Conservation (phyloP, 2,113 vertebrate genomes). For the Pseudonaja textilis region DNA sequence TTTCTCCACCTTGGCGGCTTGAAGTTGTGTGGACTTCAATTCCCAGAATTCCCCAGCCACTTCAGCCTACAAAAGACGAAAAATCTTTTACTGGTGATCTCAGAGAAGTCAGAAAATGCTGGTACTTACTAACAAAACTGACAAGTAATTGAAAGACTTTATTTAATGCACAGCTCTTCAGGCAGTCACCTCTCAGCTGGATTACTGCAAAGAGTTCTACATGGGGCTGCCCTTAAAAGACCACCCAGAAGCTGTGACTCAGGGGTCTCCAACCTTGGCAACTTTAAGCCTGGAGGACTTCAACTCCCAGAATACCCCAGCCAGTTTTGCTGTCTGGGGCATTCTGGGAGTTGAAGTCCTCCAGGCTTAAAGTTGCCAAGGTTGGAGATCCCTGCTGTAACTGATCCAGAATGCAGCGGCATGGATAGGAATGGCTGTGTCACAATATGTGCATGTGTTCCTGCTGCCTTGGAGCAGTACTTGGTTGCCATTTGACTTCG, state of each 20-base stretch:
- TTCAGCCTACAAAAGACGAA: not conserved
- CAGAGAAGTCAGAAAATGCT: not conserved
- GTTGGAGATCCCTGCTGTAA: no score
- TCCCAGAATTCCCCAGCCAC: not conserved
- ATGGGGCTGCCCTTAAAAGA: not conserved
- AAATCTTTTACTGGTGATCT: not conserved
- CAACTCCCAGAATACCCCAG: no score
- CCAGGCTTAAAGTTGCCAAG: no score
- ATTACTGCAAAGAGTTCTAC: not conserved
- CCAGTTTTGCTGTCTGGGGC: no score
- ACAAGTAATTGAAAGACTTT: not conserved
- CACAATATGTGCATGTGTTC: not conserved
- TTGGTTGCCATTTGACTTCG: not conserved
- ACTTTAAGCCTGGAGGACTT: no score
- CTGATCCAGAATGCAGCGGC: not conserved
- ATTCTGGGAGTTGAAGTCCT: no score
- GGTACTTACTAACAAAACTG: not conserved
- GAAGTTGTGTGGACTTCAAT: not conserved
- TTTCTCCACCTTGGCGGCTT: not conserved
- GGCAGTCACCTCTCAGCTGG: not conserved
- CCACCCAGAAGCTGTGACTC: not conserved
- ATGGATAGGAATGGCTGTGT: not conserved
- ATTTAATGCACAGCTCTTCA: no score
- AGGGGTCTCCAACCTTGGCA: no score
- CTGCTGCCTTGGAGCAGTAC: not conserved